A percentile compares a stretch with the other conserved stretches of the same genome.
Evolutionary conservation across 2,113 vertebrate species (phyloP).

Genomic region (Anolis carolinensis): DNA sequence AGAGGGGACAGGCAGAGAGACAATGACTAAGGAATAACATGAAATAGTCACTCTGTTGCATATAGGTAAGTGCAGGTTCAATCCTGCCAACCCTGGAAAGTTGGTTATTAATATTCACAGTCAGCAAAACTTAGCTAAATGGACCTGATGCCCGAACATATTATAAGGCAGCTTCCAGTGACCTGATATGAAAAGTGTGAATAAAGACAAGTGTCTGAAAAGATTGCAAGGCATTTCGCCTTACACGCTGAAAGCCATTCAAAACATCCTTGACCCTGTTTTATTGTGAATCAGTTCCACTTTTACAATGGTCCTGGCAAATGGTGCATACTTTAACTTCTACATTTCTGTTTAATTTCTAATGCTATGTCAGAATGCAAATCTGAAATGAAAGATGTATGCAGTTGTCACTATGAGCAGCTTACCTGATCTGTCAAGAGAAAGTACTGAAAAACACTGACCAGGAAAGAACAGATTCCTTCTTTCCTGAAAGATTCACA

Average conservation of each 20-base stretch:
- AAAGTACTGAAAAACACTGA: background rate
- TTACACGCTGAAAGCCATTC: background rate
- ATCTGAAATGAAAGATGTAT: background rate
- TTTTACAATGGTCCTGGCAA: background rate
- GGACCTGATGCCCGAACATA: too few species aligned
- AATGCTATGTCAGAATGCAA: background rate
- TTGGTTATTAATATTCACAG: too few species aligned
- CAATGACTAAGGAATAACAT: too few species aligned
- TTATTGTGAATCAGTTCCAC: background rate
- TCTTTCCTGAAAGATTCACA: background rate
- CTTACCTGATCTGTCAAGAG: background rate
- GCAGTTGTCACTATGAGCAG: fast-evolving
- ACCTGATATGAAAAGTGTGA: background rate
- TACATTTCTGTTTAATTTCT: background rate
- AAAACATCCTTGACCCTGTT: too few species aligned
- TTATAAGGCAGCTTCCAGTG: background rate
- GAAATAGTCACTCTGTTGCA: too few species aligned
- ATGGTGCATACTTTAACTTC: background rate
- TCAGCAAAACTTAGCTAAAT: too few species aligned
- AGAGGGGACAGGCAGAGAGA: background rate
- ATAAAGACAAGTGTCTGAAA: background rate
- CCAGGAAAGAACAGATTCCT: background rate
- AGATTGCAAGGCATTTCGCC: background rate
- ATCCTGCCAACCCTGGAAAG: too few species aligned
- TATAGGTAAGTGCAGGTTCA: too few species aligned